Evolutionary conservation across 2,113 vertebrate genomes (phyloP), one percentile per base, ranked within the genome.

Genomic region (Melanocharis versteri): DNA sequence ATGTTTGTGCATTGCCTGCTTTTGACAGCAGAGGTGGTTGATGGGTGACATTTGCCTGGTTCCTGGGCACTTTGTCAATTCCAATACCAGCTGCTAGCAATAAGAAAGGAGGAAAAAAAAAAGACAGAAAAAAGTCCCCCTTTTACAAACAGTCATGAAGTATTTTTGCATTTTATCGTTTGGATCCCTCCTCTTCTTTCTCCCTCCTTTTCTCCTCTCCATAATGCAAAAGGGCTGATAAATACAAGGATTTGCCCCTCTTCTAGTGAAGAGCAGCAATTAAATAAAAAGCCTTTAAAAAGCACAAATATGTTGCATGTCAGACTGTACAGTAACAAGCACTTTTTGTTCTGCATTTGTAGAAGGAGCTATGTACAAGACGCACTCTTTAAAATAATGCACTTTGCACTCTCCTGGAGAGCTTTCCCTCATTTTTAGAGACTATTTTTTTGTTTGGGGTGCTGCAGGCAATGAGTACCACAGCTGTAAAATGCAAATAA

Each of bases 321-420:
- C 69, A 84, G 90, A 18, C 40, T 83, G 47, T 75, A 58, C 60
- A 93, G 80, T 79, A 93, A 94, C 69, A 92, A 66, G 90, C 94
- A 95, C 95, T 94, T 95, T 94, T 62, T 84, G 61, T 57, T 90
- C 69, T 69, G 57, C 54, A 10, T 71, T 77, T 89, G 48, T 89
- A 83, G 91, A 89, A 92, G 50, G 37, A 87, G 64, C 85, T 62
- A 83, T 1, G 1, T 56, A 15, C 5, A 53, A 40, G 58, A 92
- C 95, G 96, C 97, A 97, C 98, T 97, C 97, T 97, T 89, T n/a
- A 87, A 96, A 94, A 85, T 61, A 80, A 96, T 15, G 97, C 98
- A 98, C 98, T 98, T 98, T 98, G 89, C 78, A 77, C 92, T 94
- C 92, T 90, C 92, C 62, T 73, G 65, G 92, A 95, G 91, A 93